Conservation (phyloP, 2,888 invertebrate genomes). For the Strigamia crassipes region DNA sequence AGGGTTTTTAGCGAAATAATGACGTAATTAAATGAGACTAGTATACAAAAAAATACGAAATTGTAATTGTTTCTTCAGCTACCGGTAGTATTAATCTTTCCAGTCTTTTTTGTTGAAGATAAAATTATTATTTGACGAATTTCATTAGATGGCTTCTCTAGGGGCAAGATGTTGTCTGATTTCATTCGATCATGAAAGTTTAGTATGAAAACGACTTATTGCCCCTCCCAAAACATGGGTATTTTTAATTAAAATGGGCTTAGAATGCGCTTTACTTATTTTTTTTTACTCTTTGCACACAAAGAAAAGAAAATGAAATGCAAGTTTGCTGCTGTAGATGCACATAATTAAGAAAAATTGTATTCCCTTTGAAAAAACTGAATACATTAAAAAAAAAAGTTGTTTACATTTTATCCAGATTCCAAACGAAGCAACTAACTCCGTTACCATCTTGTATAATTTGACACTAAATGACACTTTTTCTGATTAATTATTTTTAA, state of each 20-base stretch:
- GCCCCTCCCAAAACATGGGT: not conserved
- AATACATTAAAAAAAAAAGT: not conserved
- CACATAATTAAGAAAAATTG: not conserved
- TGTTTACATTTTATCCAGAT: not conserved
- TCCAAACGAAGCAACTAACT: too few species aligned
- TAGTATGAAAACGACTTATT: slow-evolving; percentile 26
- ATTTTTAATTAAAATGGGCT: slow-evolving; percentile 38
- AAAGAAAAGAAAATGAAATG: not conserved
- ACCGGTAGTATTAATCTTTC: not conserved
- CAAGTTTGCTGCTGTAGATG: not conserved
- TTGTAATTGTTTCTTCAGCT: too few species aligned
- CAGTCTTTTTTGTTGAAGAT: not conserved
- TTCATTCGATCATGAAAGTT: not conserved
- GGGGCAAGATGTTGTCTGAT: not conserved
- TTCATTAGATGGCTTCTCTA: not conserved
- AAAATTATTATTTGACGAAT: not conserved
- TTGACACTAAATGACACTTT: too few species aligned
- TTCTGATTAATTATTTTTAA: too few species aligned
- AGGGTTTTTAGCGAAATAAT: not conserved
- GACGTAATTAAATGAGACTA: slow-evolving; percentile 5
- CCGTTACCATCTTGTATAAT: too few species aligned
- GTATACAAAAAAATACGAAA: too few species aligned
- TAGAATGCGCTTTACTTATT: slow-evolving; percentile 9
- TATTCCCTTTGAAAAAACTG: not conserved
- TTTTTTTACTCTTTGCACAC: not conserved